phyloP scores from a whole-genome alignment of 2,888 invertebrate species.

The Lissonota sp. region DNA sequence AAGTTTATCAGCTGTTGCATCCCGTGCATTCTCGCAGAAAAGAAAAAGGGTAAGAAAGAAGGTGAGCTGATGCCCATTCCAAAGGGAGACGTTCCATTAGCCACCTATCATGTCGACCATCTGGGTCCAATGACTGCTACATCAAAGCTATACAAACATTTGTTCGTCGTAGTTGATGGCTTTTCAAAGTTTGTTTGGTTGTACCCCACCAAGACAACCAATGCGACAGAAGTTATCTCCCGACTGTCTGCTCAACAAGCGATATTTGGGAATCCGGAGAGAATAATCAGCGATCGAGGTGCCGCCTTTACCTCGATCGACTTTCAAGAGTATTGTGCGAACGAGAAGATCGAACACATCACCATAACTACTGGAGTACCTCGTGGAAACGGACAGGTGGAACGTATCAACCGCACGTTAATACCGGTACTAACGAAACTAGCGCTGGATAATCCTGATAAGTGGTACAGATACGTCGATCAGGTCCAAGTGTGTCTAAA shows the following conservation, averaged over 20 bases:
- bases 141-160: conserved; percentile 72
- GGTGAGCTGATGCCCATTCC: too few species aligned
- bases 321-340: conserved; percentile 43
- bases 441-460: conserved; percentile 3
- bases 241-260: conserved; percentile 38
- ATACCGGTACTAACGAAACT: conserved; percentile 61
- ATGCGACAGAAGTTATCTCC: conserved; percentile 61
- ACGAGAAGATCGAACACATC: conserved; percentile 52
- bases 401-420: conserved; percentile 31
- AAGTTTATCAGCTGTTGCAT: conserved; percentile 64
- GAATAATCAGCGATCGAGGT: conserved; percentile 65
- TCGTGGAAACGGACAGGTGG: background rate
- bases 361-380: conserved; percentile 55
- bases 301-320: conserved; percentile 64
- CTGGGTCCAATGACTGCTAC: conserved; percentile 74
- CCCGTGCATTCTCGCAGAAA: conserved; percentile 63
- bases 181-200: conserved; percentile 76
- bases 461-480: conserved; percentile 27
- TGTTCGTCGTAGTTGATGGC: conserved; percentile 74
- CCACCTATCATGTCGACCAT: conserved; percentile 76
- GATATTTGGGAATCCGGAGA: conserved; percentile 55
- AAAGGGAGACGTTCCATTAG: conserved; percentile 35
- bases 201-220: conserved; percentile 72
- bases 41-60: too few species aligned
- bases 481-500: conserved; percentile 10